Base-by-base conservation (phyloP, 2,113 vertebrate species). In the Dasypus novemcinctus region DNA sequence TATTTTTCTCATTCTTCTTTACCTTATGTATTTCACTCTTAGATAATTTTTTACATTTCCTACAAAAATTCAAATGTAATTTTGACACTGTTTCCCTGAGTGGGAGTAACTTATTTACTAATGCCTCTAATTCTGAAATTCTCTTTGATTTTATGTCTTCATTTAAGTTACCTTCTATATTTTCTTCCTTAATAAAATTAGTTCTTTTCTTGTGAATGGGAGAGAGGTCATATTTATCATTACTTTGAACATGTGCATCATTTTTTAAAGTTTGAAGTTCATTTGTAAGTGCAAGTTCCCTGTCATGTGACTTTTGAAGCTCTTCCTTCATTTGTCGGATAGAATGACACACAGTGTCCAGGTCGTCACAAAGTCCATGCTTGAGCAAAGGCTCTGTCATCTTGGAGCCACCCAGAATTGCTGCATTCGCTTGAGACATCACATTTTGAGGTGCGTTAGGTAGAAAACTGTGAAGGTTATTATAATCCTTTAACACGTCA, bases 61-160 rank as follows among this genome's bases (percentile, higher is more conserved):
- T 96, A 71, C 96, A 96, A 93, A 98, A 97, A 85, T 74, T 94
- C 72, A 98, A 83, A 23, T 97, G 96, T 36, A 97, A 43, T 96
- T 96, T 97, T 91, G 97, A 89, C 79, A 90, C 91, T 17, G 76
- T 97, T 97, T 96, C 97, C 90, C 90, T 97, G 93, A 97, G 69
- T 74, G 96, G 97, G 78, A 93, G 92, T 66, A 98, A 78, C 91
- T 92, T 95, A 33, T 69, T 85, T 66, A 96, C 88, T 75, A 97
- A 96, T 74, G 82, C 63, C 38, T 97, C 96, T 52, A 97, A 93
- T 91, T 98, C 97, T 72, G 88, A 95, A 96, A 93, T 97, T 93
- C 95, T 97, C 72, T 95, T 96, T 59, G 87, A 97, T 95, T 98
- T 98, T 66, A 59, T 95, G 15, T 98, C 98, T 71, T 97, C 94